Percentiles rank a stretch among this genome's conserved stretches.
Conservation (phyloP, 35 echinoderm and acorn worm genomes). For the Holothuria glaberrima region DNA sequence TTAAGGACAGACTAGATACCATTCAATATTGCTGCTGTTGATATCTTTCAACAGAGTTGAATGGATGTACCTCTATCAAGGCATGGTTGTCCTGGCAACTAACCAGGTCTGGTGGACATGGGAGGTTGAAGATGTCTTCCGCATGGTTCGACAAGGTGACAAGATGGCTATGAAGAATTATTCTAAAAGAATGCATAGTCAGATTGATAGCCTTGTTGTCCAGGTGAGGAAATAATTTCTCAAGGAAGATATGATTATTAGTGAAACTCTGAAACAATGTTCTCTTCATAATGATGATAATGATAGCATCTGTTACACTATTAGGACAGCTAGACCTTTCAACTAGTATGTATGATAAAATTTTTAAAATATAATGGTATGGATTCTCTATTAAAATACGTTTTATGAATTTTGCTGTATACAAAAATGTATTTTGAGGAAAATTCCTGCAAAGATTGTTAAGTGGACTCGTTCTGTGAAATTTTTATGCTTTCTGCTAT, state of each 20-base stretch:
- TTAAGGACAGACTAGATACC: too few species aligned
- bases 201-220: slow-evolving; percentile 92
- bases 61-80: slow-evolving; percentile 96
- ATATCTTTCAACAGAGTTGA: slow-evolving; percentile 68
- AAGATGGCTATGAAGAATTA: slow-evolving; percentile 98
- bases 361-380: too few species aligned
- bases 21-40: not conserved
- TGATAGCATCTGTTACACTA: slow-evolving; percentile 35
- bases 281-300: not conserved
- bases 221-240: slow-evolving; percentile 63
- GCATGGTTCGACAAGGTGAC: slow-evolving; percentile 83
- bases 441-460: too few species aligned
- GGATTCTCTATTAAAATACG: too few species aligned
- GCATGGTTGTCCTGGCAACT: slow-evolving; percentile 92
- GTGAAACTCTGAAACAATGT: not conserved
- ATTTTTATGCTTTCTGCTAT: too few species aligned
- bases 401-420: too few species aligned
- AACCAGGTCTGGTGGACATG: slow-evolving; percentile 99
- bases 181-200: slow-evolving; percentile 95
- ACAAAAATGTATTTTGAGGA: too few species aligned
- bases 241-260: too few species aligned
- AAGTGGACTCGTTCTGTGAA: too few species aligned
- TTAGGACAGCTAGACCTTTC: too few species aligned
- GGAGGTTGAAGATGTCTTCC: slow-evolving; percentile 96
- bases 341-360: too few species aligned